phyloP scores from a whole-genome alignment of 1,140 invertebrate species.

The Macrobrachium rosenbergii region DNA sequence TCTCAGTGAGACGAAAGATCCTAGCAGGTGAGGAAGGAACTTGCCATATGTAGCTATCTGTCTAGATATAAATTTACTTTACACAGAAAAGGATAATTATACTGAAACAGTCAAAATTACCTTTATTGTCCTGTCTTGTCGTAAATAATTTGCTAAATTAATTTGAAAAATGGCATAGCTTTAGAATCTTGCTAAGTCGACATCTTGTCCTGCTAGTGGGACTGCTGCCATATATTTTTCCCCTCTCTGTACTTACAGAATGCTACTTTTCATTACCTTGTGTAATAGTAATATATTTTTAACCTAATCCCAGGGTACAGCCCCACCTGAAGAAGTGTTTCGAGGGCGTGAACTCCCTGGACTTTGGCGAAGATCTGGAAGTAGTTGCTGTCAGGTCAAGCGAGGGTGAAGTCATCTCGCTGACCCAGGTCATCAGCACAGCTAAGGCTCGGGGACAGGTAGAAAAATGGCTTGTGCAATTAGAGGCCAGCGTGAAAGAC shows the following conservation, averaged over 20 bases:
- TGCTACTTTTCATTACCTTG: no score
- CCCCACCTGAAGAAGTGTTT: slow-evolving; percentile 98
- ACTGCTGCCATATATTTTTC: no score
- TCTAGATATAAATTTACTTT: no score
- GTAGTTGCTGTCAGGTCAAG: slow-evolving; percentile 92
- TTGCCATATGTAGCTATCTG: background rate
- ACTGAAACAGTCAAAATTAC: no score
- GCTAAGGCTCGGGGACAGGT: slow-evolving; percentile 92
- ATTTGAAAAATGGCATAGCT: no score
- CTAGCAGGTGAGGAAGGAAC: slow-evolving; percentile 73
- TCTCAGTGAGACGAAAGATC: slow-evolving; percentile 96
- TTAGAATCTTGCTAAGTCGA: no score
- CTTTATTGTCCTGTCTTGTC: no score
- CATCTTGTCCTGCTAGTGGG: no score
- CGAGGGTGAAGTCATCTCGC: slow-evolving; percentile 85
- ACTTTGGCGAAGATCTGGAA: slow-evolving; percentile 87
- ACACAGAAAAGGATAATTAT: no score
- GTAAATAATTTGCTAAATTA: no score
- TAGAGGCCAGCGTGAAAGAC: slow-evolving; percentile 92
- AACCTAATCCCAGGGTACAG: slow-evolving; percentile 81
- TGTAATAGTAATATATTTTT: background rate
- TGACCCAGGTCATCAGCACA: slow-evolving; percentile 88
- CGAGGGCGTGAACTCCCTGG: slow-evolving; percentile 89
- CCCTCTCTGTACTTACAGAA: no score
- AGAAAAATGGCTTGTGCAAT: slow-evolving; percentile 95